These are phyloP conservation scores for Leptothorax acervorum DNA, from an alignment of 2,888 invertebrate genomes.

Conservation along the genomic window DNA sequence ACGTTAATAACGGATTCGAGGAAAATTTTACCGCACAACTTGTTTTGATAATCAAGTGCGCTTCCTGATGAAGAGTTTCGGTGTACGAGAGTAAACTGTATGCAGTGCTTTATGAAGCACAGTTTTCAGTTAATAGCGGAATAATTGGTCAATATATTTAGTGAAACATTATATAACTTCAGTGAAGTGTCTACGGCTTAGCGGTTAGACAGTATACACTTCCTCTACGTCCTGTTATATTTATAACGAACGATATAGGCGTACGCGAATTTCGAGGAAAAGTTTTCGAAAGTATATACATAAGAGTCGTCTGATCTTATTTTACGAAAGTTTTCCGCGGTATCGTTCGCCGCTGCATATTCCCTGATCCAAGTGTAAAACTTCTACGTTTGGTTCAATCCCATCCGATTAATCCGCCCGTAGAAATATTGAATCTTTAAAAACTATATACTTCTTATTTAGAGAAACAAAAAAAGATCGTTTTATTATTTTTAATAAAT, in stretches of 20 bases:
- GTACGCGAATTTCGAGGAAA: constrained; percentile 49
- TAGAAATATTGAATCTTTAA: constrained; percentile 12
- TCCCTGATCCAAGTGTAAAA: constrained; percentile 29
- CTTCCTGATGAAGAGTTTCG: neutral
- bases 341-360: constrained; percentile 17
- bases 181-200: constrained; percentile 54
- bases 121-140: constrained; percentile 32
- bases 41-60: constrained; percentile 2
- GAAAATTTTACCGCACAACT: neutral
- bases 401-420: constrained; percentile 10
- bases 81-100: neutral
- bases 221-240: constrained; percentile 5
- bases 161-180: constrained; percentile 58
- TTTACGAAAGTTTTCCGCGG: constrained; percentile 28
- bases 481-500: neutral
- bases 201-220: constrained; percentile 23
- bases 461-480: neutral
- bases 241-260: constrained; percentile 47
- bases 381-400: constrained; percentile 17
- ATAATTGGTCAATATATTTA: constrained; percentile 61
- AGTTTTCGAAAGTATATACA: constrained; percentile 47
- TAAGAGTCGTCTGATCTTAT: constrained; percentile 49
- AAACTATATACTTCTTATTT: neutral
- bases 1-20: neutral
- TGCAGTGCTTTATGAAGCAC: constrained; percentile 5